Evolutionary conservation across 2,113 vertebrate genomes (phyloP).

Genomic region (Stegastes partitus): DNA sequence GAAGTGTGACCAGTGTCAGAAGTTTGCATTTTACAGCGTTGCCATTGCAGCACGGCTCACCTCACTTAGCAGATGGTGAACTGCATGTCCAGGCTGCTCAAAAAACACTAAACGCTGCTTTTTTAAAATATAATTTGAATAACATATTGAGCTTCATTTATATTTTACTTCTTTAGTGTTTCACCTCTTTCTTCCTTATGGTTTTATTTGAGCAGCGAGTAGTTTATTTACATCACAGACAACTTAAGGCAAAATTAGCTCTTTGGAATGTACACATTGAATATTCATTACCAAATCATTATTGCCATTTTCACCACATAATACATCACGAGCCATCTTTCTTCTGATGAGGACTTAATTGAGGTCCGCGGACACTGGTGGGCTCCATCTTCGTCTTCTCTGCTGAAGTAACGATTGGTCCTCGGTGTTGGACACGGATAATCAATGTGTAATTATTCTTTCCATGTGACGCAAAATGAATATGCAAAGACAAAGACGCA

Average conservation of each 20-base stretch:
- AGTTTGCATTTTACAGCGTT: constrained; percentile 68
- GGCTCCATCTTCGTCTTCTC: constrained; percentile 24
- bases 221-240: not conserved
- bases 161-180: not conserved
- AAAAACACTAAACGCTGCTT: constrained; percentile 27
- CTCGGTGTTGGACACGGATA: constrained; percentile 49
- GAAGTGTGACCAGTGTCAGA: constrained; percentile 75
- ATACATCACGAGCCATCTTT: constrained; percentile 34
- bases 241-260: not conserved
- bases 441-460: constrained; percentile 77
- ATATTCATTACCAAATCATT: constrained; percentile 39
- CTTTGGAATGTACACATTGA: constrained; percentile 7
- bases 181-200: not conserved
- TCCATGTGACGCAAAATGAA: constrained; percentile 68
- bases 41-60: constrained; percentile 33
- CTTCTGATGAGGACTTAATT: constrained; percentile 28
- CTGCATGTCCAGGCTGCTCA: constrained; percentile 28
- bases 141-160: not conserved
- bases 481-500: constrained; percentile 59
- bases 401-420: constrained; percentile 41
- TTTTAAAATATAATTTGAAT: constrained; percentile 15
- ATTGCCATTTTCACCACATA: constrained; percentile 28
- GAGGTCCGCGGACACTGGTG: constrained; percentile 22
- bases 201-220: not conserved
- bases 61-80: constrained; percentile 48